These are phyloP conservation scores for Agonopterix subpropinquella DNA, from an alignment of 2,888 invertebrate species.

Conservation along the genomic window DNA sequence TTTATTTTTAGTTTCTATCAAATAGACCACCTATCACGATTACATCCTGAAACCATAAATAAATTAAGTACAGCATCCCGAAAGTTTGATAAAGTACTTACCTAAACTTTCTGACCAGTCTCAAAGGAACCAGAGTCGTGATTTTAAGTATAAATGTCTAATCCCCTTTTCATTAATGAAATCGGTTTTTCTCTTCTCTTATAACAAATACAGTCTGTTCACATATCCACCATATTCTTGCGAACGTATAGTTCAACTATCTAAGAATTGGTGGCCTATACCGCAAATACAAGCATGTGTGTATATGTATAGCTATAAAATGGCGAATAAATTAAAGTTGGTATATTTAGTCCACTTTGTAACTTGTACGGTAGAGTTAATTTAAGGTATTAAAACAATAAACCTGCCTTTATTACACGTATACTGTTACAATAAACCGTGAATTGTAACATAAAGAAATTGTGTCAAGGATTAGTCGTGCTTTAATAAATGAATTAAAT, in stretches of 20 bases:
- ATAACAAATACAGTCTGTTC: too few relatives aligned
- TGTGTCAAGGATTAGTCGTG: constrained; percentile 8
- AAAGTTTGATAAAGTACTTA: too few relatives aligned
- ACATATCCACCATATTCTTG: constrained; percentile 4
- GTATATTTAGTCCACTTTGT: constrained; percentile 16
- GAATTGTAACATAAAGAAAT: constrained; percentile 2
- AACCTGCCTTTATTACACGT: constrained; percentile 7
- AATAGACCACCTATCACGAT: too few relatives aligned
- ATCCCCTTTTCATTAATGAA: too few relatives aligned
- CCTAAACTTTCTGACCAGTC: too few relatives aligned
- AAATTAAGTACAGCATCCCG: too few relatives aligned
- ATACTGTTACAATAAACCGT: constrained; percentile 1
- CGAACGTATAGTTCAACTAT: background rate
- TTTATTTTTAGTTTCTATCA: too few relatives aligned
- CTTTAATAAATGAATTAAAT: background rate
- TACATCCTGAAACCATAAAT: too few relatives aligned
- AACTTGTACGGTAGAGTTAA: constrained; percentile 15
- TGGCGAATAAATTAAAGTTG: constrained; percentile 39
- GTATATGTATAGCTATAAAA: constrained; percentile 25
- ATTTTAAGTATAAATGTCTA: too few relatives aligned
- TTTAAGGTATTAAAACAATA: constrained; percentile 18
- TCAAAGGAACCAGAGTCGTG: too few relatives aligned
- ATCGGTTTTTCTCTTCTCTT: too few relatives aligned
- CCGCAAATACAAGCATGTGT: constrained; percentile 21
- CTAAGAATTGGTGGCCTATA: constrained; percentile 15